Percentiles rank a stretch among this genome's conserved stretches.
phyloP scores from a whole-genome alignment of 35 echinoderm and acorn worm species.

The Anneissia japonica region DNA sequence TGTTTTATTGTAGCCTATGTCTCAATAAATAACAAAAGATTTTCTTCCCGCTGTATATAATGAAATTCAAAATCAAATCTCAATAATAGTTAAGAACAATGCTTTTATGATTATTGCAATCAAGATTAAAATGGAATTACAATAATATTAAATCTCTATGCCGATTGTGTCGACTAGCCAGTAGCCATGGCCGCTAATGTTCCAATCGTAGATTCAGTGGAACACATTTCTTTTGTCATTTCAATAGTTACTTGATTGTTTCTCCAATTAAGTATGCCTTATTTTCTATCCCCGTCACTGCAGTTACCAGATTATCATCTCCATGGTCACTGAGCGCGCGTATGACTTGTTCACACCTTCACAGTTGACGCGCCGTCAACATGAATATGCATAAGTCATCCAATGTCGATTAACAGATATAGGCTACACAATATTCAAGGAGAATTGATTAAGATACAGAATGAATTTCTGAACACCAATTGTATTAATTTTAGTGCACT shows the following conservation, averaged over 20 bases:
- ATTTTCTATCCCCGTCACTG: neutral
- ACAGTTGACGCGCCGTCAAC: neutral
- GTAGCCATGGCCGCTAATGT: neutral
- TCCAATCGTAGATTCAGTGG: neutral
- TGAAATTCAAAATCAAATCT: no score
- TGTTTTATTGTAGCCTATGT: no score
- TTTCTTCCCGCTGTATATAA: no score
- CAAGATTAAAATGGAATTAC: neutral
- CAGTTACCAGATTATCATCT: slow-evolving; percentile 2
- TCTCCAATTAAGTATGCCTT: neutral
- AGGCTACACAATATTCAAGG: neutral
- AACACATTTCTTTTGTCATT: neutral
- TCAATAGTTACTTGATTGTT: neutral
- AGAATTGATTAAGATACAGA: neutral
- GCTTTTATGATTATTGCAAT: neutral
- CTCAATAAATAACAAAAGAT: no score
- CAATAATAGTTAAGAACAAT: neutral
- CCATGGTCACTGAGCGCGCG: neutral
- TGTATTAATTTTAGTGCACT: neutral
- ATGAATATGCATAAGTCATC: neutral
- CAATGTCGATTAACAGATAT: neutral
- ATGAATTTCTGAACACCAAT: neutral
- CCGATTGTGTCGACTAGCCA: neutral
- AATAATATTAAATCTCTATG: neutral
- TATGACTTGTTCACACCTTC: neutral